These are phyloP conservation scores for Nothobranchius kuhntae DNA, from an alignment of 2,113 vertebrate genomes.

Conservation along the genomic window DNA sequence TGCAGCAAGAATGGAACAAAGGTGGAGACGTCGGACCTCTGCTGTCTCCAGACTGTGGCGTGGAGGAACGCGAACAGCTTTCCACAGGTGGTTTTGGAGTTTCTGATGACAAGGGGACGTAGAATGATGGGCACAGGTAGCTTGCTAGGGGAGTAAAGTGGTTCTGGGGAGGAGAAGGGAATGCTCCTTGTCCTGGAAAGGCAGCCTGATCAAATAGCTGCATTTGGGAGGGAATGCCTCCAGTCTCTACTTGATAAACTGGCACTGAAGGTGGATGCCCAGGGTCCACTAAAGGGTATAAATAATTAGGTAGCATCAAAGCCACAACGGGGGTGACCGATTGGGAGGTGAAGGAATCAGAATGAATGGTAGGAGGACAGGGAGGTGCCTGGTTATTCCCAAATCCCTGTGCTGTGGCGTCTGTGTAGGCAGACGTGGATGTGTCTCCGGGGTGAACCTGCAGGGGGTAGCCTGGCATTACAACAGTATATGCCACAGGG, in stretches of 20 bases:
- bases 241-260: constrained; percentile 64
- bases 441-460: constrained; percentile 81
- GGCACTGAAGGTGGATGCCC: constrained; percentile 71
- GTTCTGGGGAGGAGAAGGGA: constrained; percentile 50
- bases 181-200: constrained; percentile 46
- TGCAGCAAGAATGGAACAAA: constrained; percentile 90
- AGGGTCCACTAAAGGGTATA: constrained; percentile 76
- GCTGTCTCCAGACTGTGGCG: constrained; percentile 75
- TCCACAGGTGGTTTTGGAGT: constrained; percentile 63
- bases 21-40: constrained; percentile 80
- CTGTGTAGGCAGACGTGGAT: constrained; percentile 41
- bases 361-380: constrained; percentile 69
- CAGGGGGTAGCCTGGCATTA: constrained; percentile 85
- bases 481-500: constrained; percentile 79
- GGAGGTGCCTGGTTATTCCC: constrained; percentile 61
- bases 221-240: constrained; percentile 57
- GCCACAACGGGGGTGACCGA: constrained; percentile 86
- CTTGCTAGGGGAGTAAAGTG: constrained; percentile 33
- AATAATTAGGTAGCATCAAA: constrained; percentile 85
- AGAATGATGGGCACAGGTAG: constrained; percentile 68
- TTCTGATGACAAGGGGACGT: constrained; percentile 65
- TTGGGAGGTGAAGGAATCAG: constrained; percentile 75
- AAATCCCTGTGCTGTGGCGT: constrained; percentile 64
- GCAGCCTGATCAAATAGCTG: constrained; percentile 48
- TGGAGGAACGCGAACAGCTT: constrained; percentile 78